Percentiles rank a stretch among this genome's conserved stretches.
Conservation (phyloP, 2,888 invertebrate genomes). For the Pachliopta kotzebuea region DNA sequence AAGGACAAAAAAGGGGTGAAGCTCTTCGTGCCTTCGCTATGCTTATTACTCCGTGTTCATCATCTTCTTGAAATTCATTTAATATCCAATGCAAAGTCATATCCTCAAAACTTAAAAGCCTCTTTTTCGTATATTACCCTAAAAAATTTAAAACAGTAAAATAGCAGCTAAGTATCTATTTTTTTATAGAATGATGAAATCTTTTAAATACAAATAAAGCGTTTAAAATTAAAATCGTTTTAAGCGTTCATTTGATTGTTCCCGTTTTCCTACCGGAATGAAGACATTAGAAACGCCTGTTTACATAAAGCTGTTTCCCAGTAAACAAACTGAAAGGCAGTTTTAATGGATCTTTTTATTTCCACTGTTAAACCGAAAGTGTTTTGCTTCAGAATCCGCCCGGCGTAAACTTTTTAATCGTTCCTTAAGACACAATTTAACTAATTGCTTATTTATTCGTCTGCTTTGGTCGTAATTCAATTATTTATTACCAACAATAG, state of each 20-base stretch:
- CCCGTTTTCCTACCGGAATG: conserved; percentile 47
- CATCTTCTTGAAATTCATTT: no score
- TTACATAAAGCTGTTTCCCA: conserved; percentile 45
- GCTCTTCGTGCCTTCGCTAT: no score
- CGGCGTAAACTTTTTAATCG: conserved; percentile 20
- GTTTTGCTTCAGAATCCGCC: conserved; percentile 36
- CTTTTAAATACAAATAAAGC: conserved; percentile 14
- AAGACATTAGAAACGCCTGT: conserved; percentile 53
- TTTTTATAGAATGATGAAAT: conserved; percentile 5
- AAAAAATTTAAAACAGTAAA: no score
- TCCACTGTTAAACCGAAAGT: conserved; percentile 42
- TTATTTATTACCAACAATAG: not conserved
- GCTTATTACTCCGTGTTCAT: no score
- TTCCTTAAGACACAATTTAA: conserved; percentile 16
- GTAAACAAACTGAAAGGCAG: conserved; percentile 42
- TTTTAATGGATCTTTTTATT: conserved; percentile 49
- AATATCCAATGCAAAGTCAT: no score
- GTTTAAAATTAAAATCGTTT: conserved; percentile 6
- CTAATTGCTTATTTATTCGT: conserved; percentile 25
- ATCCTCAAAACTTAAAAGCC: no score
- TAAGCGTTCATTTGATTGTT: conserved; percentile 33
- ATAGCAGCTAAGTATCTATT: not conserved
- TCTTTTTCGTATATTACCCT: no score
- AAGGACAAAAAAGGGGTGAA: no score
- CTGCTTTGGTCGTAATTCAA: not conserved